A percentile compares a stretch with the other conserved stretches of the same genome.
Evolutionary conservation across 2,888 invertebrate genomes (phyloP).

Genomic region (Blera fallax): DNA sequence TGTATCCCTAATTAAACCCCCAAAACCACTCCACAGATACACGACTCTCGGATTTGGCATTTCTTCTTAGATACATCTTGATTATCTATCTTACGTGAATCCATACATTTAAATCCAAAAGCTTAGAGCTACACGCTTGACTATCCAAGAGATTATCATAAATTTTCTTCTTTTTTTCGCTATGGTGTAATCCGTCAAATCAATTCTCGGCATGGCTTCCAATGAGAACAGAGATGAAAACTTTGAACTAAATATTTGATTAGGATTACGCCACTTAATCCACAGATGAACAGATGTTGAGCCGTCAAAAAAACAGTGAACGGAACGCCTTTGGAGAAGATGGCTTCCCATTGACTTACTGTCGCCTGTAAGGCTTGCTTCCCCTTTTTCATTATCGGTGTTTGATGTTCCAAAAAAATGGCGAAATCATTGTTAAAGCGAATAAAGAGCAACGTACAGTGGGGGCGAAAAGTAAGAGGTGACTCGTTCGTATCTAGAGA

Average conservation of each 20-base stretch:
- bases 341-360: conserved; percentile 5
- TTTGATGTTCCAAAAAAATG: neutral
- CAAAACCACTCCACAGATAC: too few species aligned
- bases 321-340: neutral
- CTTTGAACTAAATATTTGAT: conserved; percentile 4
- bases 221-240: neutral
- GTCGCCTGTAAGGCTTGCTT: neutral
- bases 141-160: neutral
- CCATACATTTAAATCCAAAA: neutral
- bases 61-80: neutral
- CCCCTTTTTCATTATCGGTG: neutral
- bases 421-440: neutral
- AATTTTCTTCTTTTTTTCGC: neutral
- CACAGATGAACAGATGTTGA: conserved; percentile 7
- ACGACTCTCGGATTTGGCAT: neutral
- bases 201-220: conserved; percentile 4
- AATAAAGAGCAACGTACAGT: neutral
- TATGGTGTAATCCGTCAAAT: neutral
- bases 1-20: too few species aligned
- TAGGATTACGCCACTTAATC: neutral
- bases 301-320: neutral
- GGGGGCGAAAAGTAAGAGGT: neutral
- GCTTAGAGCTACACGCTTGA: neutral
- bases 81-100: neutral
- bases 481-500: too few species aligned